Base-by-base conservation (phyloP, 2,113 vertebrate species). In the Antechinus stuartii region DNA sequence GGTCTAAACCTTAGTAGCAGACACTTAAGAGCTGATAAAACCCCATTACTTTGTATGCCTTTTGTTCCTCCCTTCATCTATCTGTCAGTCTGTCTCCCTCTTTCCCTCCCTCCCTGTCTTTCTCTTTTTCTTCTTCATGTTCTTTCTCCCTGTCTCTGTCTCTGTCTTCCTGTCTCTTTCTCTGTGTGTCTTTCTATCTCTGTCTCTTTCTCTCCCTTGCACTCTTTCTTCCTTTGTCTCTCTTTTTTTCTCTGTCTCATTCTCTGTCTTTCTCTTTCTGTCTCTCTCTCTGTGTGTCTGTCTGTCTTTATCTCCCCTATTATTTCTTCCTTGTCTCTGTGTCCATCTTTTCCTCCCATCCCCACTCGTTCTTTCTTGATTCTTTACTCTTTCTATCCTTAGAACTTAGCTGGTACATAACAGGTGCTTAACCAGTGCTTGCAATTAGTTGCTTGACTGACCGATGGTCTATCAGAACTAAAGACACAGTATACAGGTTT, bases 221-320 rank as follows among this genome's bases (percentile, higher is more conserved):
- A 2, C 27, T 16, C 61, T 35, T 2, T 6, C 61, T 68, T 27
- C 3, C 30, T 16, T 30, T 68, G 30, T 16, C 61, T 12, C 8
- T 35, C 0, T 61, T 11, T 61, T 3, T 35, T 2, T 14, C 0
- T 35, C 11, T 61, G 10, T 30, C 0, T 61, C 9, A 30, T 3
- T 11, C 27, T 68, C 2, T 11, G 10, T 14, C 11, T 14, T 11
- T 35, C 27, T 25, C 1, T 57, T 26, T 55, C 2, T 23, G 1
- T 54, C 56, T 27, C 3, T 27, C 56, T 27, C 8, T 30, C 2
- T 57, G 2, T 57, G 8, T 57, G 0, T 30, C 27, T 12, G 2
- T 30, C 57, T 68, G 2, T 68, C 57, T 68, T 4, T 61, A 27
- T 61, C 54, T 54, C 8, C 50, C 50, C 30, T 68, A 12, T n/a